These are phyloP conservation scores for Aporophyla lueneburgensis DNA, from an alignment of 2,888 invertebrate genomes.

Conservation along the genomic window DNA sequence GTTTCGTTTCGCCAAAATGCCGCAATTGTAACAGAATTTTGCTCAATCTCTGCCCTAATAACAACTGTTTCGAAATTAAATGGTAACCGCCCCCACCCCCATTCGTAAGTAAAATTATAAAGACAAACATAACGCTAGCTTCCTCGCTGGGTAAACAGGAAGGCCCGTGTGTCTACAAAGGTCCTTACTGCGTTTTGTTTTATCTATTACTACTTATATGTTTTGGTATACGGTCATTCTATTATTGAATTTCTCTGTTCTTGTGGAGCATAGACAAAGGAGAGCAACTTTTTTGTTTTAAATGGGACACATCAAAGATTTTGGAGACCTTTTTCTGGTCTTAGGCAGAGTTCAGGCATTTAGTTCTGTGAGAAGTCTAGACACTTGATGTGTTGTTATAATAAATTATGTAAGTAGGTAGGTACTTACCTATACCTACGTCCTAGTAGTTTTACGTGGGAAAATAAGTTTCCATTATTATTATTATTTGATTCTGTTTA, in stretches of 20 bases:
- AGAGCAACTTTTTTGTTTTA: not conserved
- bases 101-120: constrained; percentile 42
- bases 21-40: not conserved
- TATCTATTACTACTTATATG: constrained; percentile 17
- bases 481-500: not conserved
- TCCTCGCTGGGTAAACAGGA: constrained; percentile 52
- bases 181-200: constrained; percentile 21
- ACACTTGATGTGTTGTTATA: not conserved
- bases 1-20: not conserved
- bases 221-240: not conserved
- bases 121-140: constrained; percentile 53
- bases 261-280: not conserved
- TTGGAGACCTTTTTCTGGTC: not conserved
- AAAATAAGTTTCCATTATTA: not conserved
- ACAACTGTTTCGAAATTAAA: constrained; percentile 27
- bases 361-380: not conserved
- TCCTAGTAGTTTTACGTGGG: not conserved
- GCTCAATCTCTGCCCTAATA: not conserved
- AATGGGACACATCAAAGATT: not conserved
- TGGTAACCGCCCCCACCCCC: constrained; percentile 12
- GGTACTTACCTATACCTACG: not conserved
- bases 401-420: not conserved
- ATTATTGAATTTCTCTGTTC: not conserved
- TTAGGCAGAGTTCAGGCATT: not conserved
- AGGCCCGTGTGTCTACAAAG: constrained; percentile 49